Evolutionary conservation across 2,888 invertebrate genomes (phyloP), one percentile per base, ranked within the genome.

Genomic region (Cerastis rubricosa): DNA sequence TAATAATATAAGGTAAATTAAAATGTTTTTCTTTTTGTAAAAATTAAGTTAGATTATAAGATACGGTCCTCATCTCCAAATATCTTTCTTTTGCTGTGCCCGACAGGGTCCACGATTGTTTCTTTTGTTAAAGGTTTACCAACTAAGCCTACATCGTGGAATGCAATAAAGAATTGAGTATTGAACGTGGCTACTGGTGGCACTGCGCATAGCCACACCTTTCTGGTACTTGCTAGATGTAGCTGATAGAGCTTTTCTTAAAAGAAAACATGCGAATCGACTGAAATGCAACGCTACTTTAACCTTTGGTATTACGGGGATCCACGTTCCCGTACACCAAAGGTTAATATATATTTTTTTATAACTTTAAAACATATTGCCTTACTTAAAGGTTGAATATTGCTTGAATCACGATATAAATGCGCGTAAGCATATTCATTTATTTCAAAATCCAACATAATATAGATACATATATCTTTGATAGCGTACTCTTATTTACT

Each of bases 301-400:
- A 17, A 25, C n/a, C n/a, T 54, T n/a, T 54, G 12, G 12, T 12
- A 25, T 54, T n/a, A 54, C 54, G 54, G 9, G 22, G 51, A 54
- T 54, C 12, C 54, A 54, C 54, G 12, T 54, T 25, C 45, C 35
- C 35, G 3, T 35, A 19, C 45, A 25, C 19, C 19, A 29, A n/a
- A 22, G 6, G 17, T 68, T 69, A 7, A n/a, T 43, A 29, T 63
- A 11, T 6, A 40, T 4, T 40, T 17, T 17, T 14, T 6, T 22
- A 9, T 25, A 19, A 25, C 29, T 45, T 29, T 6, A 47, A 25
- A 22, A 11, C 4, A 1, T 25, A 74, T 8, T 7, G 5, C 14
- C n/a, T 1, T 49, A 12, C 0, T 0, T 25, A 29, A 67, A 59
- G 57, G 40, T 84, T 80, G 47, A 69, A 71, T 61, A 71, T 80